Evolutionary conservation across 2,113 vertebrate genomes (phyloP).

Genomic region (Syngnathus scovelli): DNA sequence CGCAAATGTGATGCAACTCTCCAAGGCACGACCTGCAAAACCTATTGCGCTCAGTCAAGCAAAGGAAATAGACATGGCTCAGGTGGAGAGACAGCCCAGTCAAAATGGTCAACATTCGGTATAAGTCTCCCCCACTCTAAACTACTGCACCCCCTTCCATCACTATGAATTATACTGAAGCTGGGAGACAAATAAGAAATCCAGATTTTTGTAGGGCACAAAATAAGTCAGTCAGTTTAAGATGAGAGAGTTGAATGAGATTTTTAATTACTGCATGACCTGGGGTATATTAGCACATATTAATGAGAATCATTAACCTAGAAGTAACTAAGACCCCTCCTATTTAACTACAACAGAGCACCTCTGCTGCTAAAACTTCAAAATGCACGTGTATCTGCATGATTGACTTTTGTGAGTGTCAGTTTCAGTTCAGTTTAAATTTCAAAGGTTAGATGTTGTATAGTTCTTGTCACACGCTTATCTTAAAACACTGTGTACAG

Average conservation of each 20-base stretch:
- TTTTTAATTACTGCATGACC: slow-evolving; percentile 83
- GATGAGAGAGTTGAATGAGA: slow-evolving; percentile 73
- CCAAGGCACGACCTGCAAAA: slow-evolving; percentile 58
- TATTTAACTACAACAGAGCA: slow-evolving; percentile 77
- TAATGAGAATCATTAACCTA: slow-evolving; percentile 81
- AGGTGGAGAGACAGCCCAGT: slow-evolving; percentile 25
- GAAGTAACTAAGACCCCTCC: slow-evolving; percentile 78
- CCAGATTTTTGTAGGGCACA: slow-evolving; percentile 63
- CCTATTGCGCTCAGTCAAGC: slow-evolving; percentile 55
- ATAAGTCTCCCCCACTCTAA: slow-evolving; percentile 12
- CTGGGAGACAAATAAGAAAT: slow-evolving; percentile 63
- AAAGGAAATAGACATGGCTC: slow-evolving; percentile 38
- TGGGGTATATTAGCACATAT: slow-evolving; percentile 77
- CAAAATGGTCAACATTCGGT: slow-evolving; percentile 26
- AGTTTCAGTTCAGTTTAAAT: too few species aligned
- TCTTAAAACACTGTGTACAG: too few species aligned
- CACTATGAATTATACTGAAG: slow-evolving; percentile 32
- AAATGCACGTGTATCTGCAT: not conserved
- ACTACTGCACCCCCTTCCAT: slow-evolving; percentile 16
- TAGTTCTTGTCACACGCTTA: too few species aligned
- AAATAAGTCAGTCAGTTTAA: slow-evolving; percentile 68
- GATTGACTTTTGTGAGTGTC: not conserved
- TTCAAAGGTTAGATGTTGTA: too few species aligned
- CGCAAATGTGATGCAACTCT: slow-evolving; percentile 72
- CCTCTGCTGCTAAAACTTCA: slow-evolving; percentile 47